Percentiles rank a stretch among this genome's conserved stretches.
phyloP scores from a whole-genome alignment of 2,113 vertebrate species.

The Argyrosomus japonicus region DNA sequence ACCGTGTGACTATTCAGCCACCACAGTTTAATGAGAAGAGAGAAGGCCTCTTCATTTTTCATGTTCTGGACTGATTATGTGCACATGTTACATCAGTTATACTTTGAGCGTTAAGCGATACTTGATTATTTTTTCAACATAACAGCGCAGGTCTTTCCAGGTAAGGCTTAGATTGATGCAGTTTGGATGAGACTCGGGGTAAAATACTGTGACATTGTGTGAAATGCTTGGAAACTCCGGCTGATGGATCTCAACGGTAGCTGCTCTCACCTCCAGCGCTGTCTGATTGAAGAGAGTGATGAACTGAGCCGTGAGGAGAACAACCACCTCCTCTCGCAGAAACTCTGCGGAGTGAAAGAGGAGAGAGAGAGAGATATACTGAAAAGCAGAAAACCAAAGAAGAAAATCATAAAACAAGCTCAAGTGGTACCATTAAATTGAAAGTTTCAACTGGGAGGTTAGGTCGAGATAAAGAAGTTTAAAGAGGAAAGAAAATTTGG shows the following conservation, averaged over 20 bases:
- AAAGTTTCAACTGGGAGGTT: conserved; percentile 43
- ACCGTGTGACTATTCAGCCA: background rate
- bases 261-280: conserved; percentile 85
- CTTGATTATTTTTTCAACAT: conserved; percentile 35
- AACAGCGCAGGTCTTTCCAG: conserved; percentile 29
- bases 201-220: conserved; percentile 56
- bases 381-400: conserved; percentile 5
- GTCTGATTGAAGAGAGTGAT: conserved; percentile 92
- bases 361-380: conserved; percentile 1
- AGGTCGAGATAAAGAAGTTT: conserved; percentile 38
- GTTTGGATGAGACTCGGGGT: conserved; percentile 30
- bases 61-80: conserved; percentile 10
- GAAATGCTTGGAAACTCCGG: conserved; percentile 64
- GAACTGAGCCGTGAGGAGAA: conserved; percentile 89
- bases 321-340: conserved; percentile 88
- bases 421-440: conserved; percentile 38
- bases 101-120: background rate
- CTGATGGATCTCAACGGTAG: conserved; percentile 61
- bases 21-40: conserved; percentile 4
- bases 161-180: conserved; percentile 37
- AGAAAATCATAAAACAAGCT: conserved; percentile 44
- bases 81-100: conserved; percentile 18
- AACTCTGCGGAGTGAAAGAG: conserved; percentile 76
- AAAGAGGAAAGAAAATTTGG: conserved; percentile 36
- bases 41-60: conserved; percentile 9